These are phyloP conservation scores for Microcebus ravelobensis DNA, from an alignment of 2,113 vertebrate genomes.

Conservation along the genomic window DNA sequence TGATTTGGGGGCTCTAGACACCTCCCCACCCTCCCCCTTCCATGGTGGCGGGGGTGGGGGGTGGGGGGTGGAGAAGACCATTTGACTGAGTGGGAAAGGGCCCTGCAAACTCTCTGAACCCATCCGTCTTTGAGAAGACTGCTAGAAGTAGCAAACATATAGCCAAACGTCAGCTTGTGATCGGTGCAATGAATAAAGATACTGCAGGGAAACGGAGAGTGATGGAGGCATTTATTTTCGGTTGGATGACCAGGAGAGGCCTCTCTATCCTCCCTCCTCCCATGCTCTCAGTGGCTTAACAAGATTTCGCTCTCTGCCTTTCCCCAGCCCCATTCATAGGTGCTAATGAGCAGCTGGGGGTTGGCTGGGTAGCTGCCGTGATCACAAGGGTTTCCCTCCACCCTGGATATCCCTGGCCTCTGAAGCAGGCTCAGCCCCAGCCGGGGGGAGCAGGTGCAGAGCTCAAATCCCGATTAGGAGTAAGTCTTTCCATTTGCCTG, in stretches of 20 bases:
- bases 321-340: not conserved
- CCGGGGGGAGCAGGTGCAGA: constrained; percentile 60
- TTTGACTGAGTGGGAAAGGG: not conserved
- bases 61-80: not conserved
- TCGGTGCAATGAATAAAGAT: not conserved
- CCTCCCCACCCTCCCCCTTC: accelerated
- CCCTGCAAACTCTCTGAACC: not conserved
- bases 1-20: not conserved
- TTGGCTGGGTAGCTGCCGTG: not conserved
- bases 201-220: accelerated
- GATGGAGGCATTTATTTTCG: not conserved
- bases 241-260: not conserved
- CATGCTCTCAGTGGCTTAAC: not conserved
- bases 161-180: not conserved
- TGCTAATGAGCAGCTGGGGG: not conserved
- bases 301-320: not conserved
- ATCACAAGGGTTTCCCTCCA: not conserved
- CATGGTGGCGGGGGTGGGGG: no score
- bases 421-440: not conserved
- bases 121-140: not conserved
- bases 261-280: not conserved
- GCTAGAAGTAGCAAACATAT: not conserved
- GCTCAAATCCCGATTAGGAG: not conserved
- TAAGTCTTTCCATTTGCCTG: not conserved
- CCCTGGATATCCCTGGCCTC: not conserved